phyloP scores from a whole-genome alignment of 2,113 vertebrate species.

The Oreochromis spilurus region DNA sequence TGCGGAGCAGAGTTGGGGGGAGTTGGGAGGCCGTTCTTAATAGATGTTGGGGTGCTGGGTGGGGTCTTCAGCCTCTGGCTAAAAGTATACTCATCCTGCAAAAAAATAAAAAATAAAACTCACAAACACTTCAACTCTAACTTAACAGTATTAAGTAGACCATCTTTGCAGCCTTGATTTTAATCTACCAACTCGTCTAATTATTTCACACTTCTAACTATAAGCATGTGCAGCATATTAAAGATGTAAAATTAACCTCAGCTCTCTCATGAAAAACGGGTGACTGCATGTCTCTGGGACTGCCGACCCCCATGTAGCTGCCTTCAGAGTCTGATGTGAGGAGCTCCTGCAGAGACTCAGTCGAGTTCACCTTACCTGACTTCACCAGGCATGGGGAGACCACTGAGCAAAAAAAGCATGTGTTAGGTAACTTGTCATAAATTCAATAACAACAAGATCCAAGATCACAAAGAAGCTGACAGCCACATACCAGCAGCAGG shows the following conservation, averaged over 20 bases:
- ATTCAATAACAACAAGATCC: not conserved
- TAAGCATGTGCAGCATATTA: no score
- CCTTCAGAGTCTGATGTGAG: conserved; percentile 94
- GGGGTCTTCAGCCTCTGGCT: conserved; percentile 60
- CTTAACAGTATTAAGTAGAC: not conserved
- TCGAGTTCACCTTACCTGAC: conserved; percentile 81
- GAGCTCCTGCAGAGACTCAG: conserved; percentile 90
- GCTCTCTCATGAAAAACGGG: conserved; percentile 80
- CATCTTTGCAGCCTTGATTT: not conserved
- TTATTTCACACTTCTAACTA: not conserved
- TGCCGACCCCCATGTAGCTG: conserved; percentile 83
- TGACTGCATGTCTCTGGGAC: conserved; percentile 88
- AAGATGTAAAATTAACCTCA: conserved; percentile 68
- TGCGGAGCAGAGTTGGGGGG: conserved; percentile 73
- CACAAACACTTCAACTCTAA: not conserved
- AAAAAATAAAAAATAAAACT: not conserved
- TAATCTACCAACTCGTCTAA: not conserved
- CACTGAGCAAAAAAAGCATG: conserved; percentile 3
- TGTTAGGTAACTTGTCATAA: not conserved
- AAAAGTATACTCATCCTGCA: conserved; percentile 70
- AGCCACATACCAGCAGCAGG: conserved; percentile 74
- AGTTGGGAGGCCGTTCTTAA: conserved; percentile 63
- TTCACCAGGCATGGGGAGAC: conserved; percentile 73
- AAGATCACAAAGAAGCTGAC: not conserved
- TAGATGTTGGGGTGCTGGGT: conserved; percentile 71